These are phyloP conservation scores for Drosophila persimilis DNA, from an alignment of 1,140 invertebrate genomes.

Conservation along the genomic window DNA sequence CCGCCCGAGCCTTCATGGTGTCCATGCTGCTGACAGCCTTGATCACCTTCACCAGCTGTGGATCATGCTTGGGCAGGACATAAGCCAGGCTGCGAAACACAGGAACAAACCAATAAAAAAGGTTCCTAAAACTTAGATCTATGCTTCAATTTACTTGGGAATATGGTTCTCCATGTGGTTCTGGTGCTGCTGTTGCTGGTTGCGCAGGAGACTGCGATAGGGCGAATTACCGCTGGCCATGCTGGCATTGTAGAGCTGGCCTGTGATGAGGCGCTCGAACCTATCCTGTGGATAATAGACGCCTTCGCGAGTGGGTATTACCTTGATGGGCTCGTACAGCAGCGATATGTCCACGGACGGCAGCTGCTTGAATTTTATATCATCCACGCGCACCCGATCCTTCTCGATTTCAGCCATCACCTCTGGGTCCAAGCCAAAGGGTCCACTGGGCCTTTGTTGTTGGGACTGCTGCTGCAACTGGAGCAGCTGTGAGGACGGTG, in stretches of 20 bases:
- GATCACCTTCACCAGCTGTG: slow-evolving; percentile 77
- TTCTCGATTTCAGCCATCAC: slow-evolving; percentile 87
- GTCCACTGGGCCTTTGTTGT: slow-evolving; percentile 84
- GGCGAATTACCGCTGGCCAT: slow-evolving; percentile 56
- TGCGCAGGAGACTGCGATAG: slow-evolving; percentile 67
- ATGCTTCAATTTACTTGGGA: slow-evolving; percentile 53
- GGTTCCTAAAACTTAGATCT: background rate
- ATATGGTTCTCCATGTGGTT: slow-evolving; percentile 58
- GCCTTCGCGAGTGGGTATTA: slow-evolving; percentile 82
- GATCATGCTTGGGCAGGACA: slow-evolving; percentile 79
- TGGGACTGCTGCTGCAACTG: slow-evolving; percentile 65
- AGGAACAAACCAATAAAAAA: background rate
- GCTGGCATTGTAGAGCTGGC: slow-evolving; percentile 37
- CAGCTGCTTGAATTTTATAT: slow-evolving; percentile 81
- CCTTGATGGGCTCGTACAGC: slow-evolving; percentile 84
- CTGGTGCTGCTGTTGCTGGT: slow-evolving; percentile 45
- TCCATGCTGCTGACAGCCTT: slow-evolving; percentile 72
- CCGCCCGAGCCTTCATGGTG: slow-evolving; percentile 72
- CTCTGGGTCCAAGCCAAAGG: slow-evolving; percentile 88
- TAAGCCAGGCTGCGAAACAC: slow-evolving; percentile 63
- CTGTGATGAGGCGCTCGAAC: slow-evolving; percentile 83
- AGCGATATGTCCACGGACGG: slow-evolving; percentile 84
- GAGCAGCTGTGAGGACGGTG: slow-evolving; percentile 57
- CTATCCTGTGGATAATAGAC: slow-evolving; percentile 84
- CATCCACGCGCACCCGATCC: slow-evolving; percentile 76